A percentile compares a stretch with the other conserved stretches of the same genome.
Conservation (phyloP, 2,113 vertebrate genomes). For the Serinus canaria region DNA sequence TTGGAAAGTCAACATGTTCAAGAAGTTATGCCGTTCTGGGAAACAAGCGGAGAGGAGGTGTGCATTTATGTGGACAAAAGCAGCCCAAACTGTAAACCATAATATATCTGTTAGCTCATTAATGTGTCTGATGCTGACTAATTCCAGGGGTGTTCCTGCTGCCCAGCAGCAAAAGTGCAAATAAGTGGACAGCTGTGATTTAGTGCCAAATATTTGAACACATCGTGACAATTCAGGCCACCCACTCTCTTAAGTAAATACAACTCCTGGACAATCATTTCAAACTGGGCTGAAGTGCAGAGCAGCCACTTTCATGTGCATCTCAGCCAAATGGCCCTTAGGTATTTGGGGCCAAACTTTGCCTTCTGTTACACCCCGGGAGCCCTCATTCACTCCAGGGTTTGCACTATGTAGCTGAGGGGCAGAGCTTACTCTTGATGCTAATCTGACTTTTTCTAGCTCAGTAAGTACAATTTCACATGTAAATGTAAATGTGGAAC, state of each 20-base stretch:
- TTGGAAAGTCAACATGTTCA: not conserved
- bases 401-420: not conserved
- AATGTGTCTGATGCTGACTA: conserved; percentile 7
- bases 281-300: not conserved
- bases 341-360: not conserved
- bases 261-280: not conserved
- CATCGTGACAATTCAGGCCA: conserved; percentile 40
- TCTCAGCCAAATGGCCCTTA: not conserved
- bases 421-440: conserved; percentile 1
- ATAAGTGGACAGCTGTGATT: conserved; percentile 49
- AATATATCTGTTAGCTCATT: conserved; percentile 21
- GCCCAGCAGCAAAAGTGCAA: conserved; percentile 40
- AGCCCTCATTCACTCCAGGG: not conserved
- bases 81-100: not conserved
- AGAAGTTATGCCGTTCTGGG: not conserved
- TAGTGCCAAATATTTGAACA: conserved; percentile 42
- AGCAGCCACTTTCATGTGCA: not conserved
- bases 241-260: conserved; percentile 35
- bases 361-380: not conserved
- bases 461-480: conserved; percentile 26
- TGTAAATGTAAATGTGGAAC: conserved; percentile 49
- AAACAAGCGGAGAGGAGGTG: not conserved
- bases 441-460: conserved; percentile 25
- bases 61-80: conserved; percentile 20
- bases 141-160: conserved; percentile 45